Base-by-base conservation (phyloP, 2,888 invertebrate genomes). In the Diploptera punctata region DNA sequence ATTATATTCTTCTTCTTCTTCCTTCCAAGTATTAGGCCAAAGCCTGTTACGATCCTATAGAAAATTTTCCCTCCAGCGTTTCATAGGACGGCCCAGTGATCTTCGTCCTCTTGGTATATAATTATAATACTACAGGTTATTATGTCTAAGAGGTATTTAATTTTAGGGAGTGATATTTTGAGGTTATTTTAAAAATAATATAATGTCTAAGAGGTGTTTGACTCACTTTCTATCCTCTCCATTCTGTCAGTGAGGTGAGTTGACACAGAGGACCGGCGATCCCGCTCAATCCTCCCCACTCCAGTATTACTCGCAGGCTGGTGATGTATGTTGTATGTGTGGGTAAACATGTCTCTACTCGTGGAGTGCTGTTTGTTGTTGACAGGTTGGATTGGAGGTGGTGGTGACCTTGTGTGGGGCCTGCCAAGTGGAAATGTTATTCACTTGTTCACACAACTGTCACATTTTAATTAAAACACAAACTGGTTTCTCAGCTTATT, bases 221-320 rank as follows among this genome's bases (percentile, higher is more conserved):
- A 76, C 77, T 79, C 79, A 84, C 84, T 82, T 78, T 88, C 88
- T 26, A 84, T 84, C 76, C 86, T 86, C 75, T 90, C 91, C 73
- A 87, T 87, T 61, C 85, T 83, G 75, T 93, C 93, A 0, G 92
- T 92, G 62, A 89, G 88, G 77, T 91, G 88, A 0, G 93, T 93
- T 0, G 92, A 92, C 0, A 84, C 80, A 73, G 84, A 84, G 1
- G 93, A 92, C 3, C 76, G 47, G n/a, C 75, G 31, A 16, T 77
- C 77, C 21, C 71, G 29, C 10, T 76, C 77, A n/a, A 76, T 73
- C 33, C 75, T 67, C n/a, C 47, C 29, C 7, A 43, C 61, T 10
- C 61, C 69, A n/a, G 65, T 61, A 52, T 52, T 52, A 24, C 13
- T 24, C 5, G 16, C 9, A 21, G 43, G 60, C 26, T 62, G 61